phyloP scores from a whole-genome alignment of 2,797 vertebrate species.

The Poecile montanus region DNA sequence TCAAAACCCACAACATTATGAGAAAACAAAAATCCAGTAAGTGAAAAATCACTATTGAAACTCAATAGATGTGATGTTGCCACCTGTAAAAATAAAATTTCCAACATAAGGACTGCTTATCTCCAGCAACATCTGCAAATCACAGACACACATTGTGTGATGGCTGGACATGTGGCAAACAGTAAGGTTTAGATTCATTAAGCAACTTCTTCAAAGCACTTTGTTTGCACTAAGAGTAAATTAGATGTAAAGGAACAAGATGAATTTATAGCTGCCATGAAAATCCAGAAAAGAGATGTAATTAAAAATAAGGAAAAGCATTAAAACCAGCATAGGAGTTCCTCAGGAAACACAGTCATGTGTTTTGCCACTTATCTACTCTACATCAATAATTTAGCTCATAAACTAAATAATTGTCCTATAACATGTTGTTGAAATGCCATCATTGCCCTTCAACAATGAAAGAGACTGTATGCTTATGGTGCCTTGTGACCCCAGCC shows the following conservation, averaged over 20 bases:
- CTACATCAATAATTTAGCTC: constrained; percentile 45
- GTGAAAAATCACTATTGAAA: neutral
- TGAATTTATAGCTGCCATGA: neutral
- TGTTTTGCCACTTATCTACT: constrained; percentile 37
- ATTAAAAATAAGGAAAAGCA: constrained; percentile 8
- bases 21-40: neutral
- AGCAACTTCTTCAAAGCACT: neutral
- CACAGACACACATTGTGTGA: neutral
- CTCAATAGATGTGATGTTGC: neutral
- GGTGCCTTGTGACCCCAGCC: neutral
- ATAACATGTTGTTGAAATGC: constrained; percentile 48
- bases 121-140: neutral
- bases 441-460: neutral
- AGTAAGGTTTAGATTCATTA: neutral
- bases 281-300: neutral
- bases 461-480: accelerated
- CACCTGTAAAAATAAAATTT: neutral
- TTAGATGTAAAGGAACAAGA: neutral
- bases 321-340: neutral
- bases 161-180: neutral
- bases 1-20: neutral
- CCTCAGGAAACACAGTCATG: constrained; percentile 33
- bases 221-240: neutral
- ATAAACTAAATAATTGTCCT: constrained; percentile 46
- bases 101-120: neutral